A percentile compares a stretch with the other conserved stretches of the same genome.
phyloP scores from a whole-genome alignment of 2,888 invertebrate species.

The Agrochola lychnidis region DNA sequence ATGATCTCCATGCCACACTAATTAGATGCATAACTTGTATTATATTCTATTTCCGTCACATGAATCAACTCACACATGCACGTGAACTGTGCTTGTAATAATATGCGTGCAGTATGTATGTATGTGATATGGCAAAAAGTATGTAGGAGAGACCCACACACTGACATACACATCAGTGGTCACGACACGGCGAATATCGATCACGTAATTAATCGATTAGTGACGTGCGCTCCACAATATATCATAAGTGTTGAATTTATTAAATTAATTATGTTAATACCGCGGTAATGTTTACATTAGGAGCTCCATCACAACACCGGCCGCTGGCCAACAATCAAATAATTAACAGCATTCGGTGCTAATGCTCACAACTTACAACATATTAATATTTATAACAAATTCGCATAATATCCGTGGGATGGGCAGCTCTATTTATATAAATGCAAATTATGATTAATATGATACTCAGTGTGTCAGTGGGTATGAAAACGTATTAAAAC shows the following conservation, averaged over 20 bases:
- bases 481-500: constrained; percentile 12
- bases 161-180: background rate
- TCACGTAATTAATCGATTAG: constrained; percentile 50
- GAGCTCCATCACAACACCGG: constrained; percentile 29
- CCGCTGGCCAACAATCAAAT: constrained; percentile 38
- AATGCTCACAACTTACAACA: constrained; percentile 38
- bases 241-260: constrained; percentile 59
- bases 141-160: background rate
- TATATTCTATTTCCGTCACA: constrained; percentile 44
- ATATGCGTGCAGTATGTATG: background rate
- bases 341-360: constrained; percentile 48
- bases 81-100: background rate
- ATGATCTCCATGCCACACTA: constrained; percentile 19
- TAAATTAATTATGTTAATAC: constrained; percentile 59
- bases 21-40: constrained; percentile 28
- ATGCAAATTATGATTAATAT: constrained; percentile 47
- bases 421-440: constrained; percentile 41
- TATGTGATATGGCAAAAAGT: constrained; percentile 13
- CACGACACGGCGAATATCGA: constrained; percentile 48
- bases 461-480: constrained; percentile 39
- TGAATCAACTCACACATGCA: constrained; percentile 8
- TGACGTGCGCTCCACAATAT: constrained; percentile 42
- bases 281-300: constrained; percentile 44
- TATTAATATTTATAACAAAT: constrained; percentile 59
- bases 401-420: constrained; percentile 41